Evolutionary conservation across 2,113 vertebrate genomes (phyloP).

Genomic region (Cryptomyrus ogoouensis): DNA sequence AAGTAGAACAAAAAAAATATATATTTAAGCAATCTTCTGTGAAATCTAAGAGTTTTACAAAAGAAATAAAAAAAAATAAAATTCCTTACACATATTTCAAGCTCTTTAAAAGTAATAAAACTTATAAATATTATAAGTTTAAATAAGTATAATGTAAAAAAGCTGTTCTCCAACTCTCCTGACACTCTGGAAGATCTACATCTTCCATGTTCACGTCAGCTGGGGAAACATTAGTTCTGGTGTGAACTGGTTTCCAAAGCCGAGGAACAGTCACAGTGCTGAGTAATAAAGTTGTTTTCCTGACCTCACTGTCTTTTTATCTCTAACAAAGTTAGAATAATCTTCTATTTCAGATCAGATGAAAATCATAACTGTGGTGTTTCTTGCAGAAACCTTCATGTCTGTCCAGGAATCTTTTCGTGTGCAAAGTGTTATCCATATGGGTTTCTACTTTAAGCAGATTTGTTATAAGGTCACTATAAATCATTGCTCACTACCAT

Average conservation of each 20-base stretch:
- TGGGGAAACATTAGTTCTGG: slow-evolving; percentile 33
- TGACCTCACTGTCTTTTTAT: slow-evolving; percentile 26
- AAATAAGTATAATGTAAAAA: neutral
- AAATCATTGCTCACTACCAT: neutral
- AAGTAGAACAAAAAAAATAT: neutral
- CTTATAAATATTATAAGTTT: neutral
- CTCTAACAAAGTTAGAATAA: slow-evolving; percentile 24
- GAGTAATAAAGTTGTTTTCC: slow-evolving; percentile 35
- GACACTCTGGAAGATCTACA: slow-evolving; percentile 21
- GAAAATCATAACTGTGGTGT: neutral
- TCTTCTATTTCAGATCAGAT: neutral
- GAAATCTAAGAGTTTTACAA: neutral
- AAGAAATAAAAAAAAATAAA: neutral
- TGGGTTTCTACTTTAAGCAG: slow-evolving; percentile 14
- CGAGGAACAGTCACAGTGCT: slow-evolving; percentile 28
- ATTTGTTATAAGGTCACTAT: slow-evolving; percentile 10
- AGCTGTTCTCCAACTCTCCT: neutral
- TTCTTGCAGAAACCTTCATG: neutral
- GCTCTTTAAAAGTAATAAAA: neutral
- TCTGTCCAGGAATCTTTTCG: slow-evolving; percentile 4
- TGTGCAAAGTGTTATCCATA: slow-evolving; percentile 17
- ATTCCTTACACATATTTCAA: neutral
- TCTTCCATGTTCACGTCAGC: slow-evolving; percentile 15
- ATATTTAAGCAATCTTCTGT: neutral
- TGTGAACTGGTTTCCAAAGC: slow-evolving; percentile 17